These are phyloP conservation scores for Drosophila paramelanica DNA, from an alignment of 2,888 invertebrate species.

Conservation along the genomic window DNA sequence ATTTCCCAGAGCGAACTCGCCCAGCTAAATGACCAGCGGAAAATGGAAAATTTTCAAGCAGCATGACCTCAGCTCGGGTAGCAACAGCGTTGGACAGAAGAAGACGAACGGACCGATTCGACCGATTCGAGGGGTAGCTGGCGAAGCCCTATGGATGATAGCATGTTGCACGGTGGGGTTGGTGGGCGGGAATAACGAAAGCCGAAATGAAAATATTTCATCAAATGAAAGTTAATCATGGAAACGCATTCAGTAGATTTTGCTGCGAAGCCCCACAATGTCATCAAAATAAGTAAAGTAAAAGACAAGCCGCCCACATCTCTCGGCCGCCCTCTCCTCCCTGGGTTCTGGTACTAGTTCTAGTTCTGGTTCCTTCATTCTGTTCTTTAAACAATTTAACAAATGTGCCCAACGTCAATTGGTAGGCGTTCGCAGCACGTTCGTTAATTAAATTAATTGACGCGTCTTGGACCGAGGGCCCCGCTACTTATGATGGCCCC, in stretches of 20 bases:
- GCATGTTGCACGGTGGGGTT: not conserved
- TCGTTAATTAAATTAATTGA: conserved; percentile 68
- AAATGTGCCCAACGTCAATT: conserved; percentile 59
- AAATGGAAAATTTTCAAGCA: conserved; percentile 25
- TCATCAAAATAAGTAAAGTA: conserved; percentile 59
- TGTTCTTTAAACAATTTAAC: conserved; percentile 68
- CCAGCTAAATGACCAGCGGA: not conserved
- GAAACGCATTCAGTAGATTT: conserved; percentile 69
- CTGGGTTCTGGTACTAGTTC: not conserved
- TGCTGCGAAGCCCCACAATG: conserved; percentile 60
- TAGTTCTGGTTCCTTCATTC: conserved; percentile 1
- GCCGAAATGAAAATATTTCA: conserved; percentile 68
- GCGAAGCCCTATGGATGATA: conserved; percentile 44
- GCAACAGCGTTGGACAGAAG: conserved; percentile 23
- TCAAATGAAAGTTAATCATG: conserved; percentile 72
- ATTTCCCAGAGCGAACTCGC: conserved; percentile 10
- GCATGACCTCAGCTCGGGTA: conserved; percentile 54
- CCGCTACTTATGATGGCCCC: conserved; percentile 21
- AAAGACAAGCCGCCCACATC: conserved; percentile 53
- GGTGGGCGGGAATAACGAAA: conserved; percentile 29
- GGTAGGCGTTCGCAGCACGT: conserved; percentile 63
- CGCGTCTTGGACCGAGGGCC: conserved; percentile 40
- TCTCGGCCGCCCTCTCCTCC: not conserved
- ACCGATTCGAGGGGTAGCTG: conserved; percentile 20
- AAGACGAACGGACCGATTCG: not conserved